Evolutionary conservation across 2,888 invertebrate genomes (phyloP).

Genomic region (Ommatoiulus sabulosus): DNA sequence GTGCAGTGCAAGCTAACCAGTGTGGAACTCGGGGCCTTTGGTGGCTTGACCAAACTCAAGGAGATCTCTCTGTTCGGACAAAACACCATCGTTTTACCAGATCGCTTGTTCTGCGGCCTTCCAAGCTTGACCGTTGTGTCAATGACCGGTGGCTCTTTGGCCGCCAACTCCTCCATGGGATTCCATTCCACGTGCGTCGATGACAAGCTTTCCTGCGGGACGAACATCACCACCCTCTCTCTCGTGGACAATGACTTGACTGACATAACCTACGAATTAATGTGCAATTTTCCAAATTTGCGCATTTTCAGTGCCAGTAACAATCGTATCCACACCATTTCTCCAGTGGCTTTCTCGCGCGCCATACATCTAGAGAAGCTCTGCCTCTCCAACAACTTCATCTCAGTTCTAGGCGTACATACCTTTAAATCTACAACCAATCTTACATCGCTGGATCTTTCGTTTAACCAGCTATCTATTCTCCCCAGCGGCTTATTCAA

Average conservation of each 20-base stretch:
- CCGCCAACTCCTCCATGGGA: neutral
- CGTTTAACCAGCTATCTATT: neutral
- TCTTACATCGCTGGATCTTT: neutral
- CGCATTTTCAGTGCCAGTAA: neutral
- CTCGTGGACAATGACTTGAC: neutral
- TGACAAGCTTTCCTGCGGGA: neutral
- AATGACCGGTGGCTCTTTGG: neutral
- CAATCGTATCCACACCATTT: neutral
- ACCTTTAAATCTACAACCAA: neutral
- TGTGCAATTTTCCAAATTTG: conserved; percentile 21
- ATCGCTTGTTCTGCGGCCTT: neutral
- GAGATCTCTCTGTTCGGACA: neutral
- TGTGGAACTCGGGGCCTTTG: neutral
- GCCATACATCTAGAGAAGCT: neutral
- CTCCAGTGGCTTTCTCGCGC: neutral
- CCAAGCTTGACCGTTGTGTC: neutral
- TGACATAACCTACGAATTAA: neutral
- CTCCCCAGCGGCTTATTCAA: neutral
- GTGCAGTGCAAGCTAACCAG: neutral
- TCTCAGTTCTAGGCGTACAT: neutral
- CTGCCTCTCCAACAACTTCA: neutral
- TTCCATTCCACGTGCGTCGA: neutral
- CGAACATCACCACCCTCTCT: conserved; percentile 27
- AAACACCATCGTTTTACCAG: neutral
- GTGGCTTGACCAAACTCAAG: neutral